These are phyloP conservation scores for Hydrolagus affinis DNA, from an alignment of 2,113 vertebrate species.

Conservation along the genomic window DNA sequence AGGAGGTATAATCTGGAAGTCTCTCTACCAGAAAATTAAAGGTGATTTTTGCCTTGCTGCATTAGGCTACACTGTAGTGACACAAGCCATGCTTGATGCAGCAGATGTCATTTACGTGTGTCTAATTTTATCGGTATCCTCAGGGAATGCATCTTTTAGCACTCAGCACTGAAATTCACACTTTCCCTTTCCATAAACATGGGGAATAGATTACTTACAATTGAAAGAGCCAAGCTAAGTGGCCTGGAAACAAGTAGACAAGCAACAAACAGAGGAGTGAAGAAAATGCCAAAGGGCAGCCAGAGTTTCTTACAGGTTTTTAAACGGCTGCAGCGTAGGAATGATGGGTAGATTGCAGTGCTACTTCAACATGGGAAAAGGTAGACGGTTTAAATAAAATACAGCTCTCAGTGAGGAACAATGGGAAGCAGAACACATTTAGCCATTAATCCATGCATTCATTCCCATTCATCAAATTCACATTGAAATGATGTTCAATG, in stretches of 20 bases:
- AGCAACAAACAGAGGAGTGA: neutral
- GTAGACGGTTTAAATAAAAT: neutral
- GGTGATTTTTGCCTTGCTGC: conserved; percentile 27
- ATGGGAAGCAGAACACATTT: neutral
- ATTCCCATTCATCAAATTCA: neutral
- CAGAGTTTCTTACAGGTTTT: neutral
- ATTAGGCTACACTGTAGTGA: neutral
- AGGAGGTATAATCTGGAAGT: conserved; percentile 21
- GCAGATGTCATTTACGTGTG: neutral
- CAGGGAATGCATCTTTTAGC: conserved; percentile 24
- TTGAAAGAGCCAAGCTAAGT: conserved; percentile 3
- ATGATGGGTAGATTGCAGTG: neutral
- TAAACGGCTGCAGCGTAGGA: neutral
- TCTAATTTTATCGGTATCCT: neutral
- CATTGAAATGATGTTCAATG: too few species aligned
- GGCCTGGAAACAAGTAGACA: conserved; percentile 18
- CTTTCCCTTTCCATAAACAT: conserved; percentile 8
- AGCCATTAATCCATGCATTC: neutral
- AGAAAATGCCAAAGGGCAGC: conserved; percentile 14
- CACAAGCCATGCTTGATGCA: neutral
- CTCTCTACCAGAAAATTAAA: conserved; percentile 29
- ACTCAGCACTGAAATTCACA: conserved; percentile 28
- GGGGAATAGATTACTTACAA: conserved; percentile 18
- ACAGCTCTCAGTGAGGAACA: neutral
- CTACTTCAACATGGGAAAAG: too few species aligned